These are phyloP conservation scores for Marronus borbonicus DNA, from an alignment of 2,888 invertebrate species.

Conservation along the genomic window DNA sequence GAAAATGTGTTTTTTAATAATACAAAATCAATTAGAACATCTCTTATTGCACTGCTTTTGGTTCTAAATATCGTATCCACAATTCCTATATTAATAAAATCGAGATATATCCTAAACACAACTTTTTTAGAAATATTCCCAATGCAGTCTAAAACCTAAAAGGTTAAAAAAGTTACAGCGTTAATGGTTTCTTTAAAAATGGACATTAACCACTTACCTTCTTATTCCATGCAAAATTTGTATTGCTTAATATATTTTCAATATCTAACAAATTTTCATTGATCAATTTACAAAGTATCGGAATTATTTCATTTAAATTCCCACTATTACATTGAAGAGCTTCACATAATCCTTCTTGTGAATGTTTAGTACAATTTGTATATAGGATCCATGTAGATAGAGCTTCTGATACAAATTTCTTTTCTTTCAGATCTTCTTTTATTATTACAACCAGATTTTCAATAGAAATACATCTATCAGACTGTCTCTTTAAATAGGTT, in stretches of 20 bases:
- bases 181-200: background rate
- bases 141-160: constrained; percentile 40
- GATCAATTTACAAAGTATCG: constrained; percentile 28
- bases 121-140: constrained; percentile 19
- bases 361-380: constrained; percentile 1
- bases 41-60: constrained; percentile 18
- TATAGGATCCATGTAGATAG: constrained; percentile 25
- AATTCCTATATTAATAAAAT: constrained; percentile 41
- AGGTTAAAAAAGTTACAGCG: background rate
- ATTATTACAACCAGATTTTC: constrained; percentile 18
- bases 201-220: background rate
- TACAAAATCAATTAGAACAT: constrained; percentile 41
- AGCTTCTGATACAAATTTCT: constrained; percentile 27
- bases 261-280: constrained; percentile 30
- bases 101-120: constrained; percentile 25
- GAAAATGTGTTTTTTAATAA: constrained; percentile 17
- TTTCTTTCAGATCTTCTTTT: constrained; percentile 28
- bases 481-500: background rate
- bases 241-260: constrained; percentile 11
- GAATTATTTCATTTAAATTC: constrained; percentile 12
- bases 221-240: constrained; percentile 17
- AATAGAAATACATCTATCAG: background rate
- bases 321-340: constrained; percentile 18
- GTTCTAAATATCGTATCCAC: constrained; percentile 35
- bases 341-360: constrained; percentile 20